A percentile compares a stretch with the other conserved stretches of the same genome.
Evolutionary conservation across 2,113 vertebrate species (phyloP).

Genomic region (Coracopsis vasa): DNA sequence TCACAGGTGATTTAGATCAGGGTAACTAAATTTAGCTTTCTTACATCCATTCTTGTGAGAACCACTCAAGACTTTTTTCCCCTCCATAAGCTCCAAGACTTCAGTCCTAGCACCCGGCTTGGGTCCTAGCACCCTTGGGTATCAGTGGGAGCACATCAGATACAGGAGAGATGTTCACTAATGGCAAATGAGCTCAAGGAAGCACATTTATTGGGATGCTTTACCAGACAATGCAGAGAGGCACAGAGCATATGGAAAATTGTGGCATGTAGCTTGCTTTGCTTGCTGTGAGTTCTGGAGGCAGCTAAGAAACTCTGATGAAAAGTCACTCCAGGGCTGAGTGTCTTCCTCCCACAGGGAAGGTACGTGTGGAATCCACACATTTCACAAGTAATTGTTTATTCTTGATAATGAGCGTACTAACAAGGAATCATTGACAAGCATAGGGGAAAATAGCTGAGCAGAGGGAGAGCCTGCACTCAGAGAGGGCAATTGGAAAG

Average conservation of each 20-base stretch:
- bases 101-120: not conserved
- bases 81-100: not conserved
- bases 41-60: not conserved
- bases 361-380: not conserved
- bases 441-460: not conserved
- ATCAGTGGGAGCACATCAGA: not conserved
- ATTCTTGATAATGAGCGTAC: constrained; percentile 9
- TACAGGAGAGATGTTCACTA: not conserved
- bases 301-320: not conserved
- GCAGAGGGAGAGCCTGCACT: not conserved
- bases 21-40: not conserved
- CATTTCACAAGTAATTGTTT: not conserved
- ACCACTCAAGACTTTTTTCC: not conserved
- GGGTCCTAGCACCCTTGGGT: not conserved
- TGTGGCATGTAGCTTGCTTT: not conserved
- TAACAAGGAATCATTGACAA: constrained; percentile 18
- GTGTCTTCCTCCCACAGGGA: not conserved
- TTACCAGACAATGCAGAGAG: not conserved
- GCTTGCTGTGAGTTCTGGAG: not conserved
- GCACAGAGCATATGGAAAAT: not conserved
- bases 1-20: not conserved
- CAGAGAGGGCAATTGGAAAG: not conserved
- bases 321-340: not conserved
- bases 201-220: constrained; percentile 17
- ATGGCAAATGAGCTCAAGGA: not conserved